Evolutionary conservation across 2,888 invertebrate species (phyloP), one percentile per base, ranked within the genome.

Genomic region (Pteria penguin): DNA sequence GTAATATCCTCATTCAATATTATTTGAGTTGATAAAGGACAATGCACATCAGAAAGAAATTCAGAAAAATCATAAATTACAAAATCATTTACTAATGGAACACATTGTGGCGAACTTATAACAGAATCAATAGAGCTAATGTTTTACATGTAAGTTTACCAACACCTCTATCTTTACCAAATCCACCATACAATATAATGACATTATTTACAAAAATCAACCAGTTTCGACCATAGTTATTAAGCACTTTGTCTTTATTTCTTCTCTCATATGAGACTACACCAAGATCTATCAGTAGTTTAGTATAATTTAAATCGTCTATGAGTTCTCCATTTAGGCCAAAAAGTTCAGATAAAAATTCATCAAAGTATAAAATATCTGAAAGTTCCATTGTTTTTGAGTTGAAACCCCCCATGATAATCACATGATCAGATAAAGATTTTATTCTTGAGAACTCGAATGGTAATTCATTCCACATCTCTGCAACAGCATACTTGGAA

Each of bases 191-290:
- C 36, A 65, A n/a, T 33, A 72, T 72, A 57, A 65, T 29, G 11
- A 52, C 24, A 32, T 63, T 55, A 72, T 62, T 68, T 68, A 74
- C 52, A 74, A 1, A 65, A 45, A 33, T 65, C 31, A 52, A 60
- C 22, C 18, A 63, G 32, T 14, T 31, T 22, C 14, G 11, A 1
- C 55, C 72, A 65, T 54, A 65, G 14, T 29, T 72, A 72, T 72
- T 63, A 29, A 22, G 5, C 4, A 52, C 57, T n/a, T 52, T 14
- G 31, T 52, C 60, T 5, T 52, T 8, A 22, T 24, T 18, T n/a
- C 22, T 52, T 24, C 66, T 67, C 29, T 24, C 24, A 5, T 73
- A 11, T 32, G 31, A 22, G 32, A 22, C 2, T n/a, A 24, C 8
- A 32, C 29, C 45, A 66, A 14, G 8, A 11, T 24, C 55, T 8